These are phyloP conservation scores for Glyptemys insculpta DNA, from an alignment of 2,797 vertebrate species.

Conservation along the genomic window DNA sequence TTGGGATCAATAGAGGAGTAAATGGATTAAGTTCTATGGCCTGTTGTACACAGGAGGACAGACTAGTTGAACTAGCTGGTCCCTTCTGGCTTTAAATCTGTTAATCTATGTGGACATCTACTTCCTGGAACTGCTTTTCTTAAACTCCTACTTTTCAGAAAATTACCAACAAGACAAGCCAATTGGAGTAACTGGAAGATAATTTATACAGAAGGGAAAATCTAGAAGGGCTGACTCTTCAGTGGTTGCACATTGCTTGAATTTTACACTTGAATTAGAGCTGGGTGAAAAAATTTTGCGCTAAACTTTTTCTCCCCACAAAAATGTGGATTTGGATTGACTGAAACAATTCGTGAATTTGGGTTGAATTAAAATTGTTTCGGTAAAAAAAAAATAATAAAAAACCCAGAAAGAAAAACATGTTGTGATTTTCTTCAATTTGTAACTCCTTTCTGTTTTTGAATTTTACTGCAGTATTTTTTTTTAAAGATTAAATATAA, in stretches of 20 bases:
- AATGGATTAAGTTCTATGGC: neutral
- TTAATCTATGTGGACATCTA: neutral
- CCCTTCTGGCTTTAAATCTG: neutral
- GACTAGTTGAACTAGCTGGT: neutral
- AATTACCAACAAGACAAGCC: neutral
- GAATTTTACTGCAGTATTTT: neutral
- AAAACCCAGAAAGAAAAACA: too few species aligned
- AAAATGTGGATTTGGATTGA: neutral
- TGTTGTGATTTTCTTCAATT: too few species aligned
- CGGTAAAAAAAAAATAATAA: neutral
- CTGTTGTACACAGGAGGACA: neutral
- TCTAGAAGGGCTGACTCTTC: neutral
- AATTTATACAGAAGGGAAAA: neutral
- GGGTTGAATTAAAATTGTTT: neutral
- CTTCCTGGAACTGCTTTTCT: neutral
- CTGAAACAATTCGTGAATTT: too few species aligned
- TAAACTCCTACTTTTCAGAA: neutral
- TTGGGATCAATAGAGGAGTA: neutral
- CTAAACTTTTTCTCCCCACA: neutral
- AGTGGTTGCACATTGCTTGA: neutral
- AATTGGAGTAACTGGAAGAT: neutral
- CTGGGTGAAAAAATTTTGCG: neutral
- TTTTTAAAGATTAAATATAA: neutral
- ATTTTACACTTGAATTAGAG: neutral
- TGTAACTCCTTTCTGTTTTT: neutral